Evolutionary conservation across 2,797 vertebrate genomes (phyloP).

Genomic region (Hybognathus amarus): DNA sequence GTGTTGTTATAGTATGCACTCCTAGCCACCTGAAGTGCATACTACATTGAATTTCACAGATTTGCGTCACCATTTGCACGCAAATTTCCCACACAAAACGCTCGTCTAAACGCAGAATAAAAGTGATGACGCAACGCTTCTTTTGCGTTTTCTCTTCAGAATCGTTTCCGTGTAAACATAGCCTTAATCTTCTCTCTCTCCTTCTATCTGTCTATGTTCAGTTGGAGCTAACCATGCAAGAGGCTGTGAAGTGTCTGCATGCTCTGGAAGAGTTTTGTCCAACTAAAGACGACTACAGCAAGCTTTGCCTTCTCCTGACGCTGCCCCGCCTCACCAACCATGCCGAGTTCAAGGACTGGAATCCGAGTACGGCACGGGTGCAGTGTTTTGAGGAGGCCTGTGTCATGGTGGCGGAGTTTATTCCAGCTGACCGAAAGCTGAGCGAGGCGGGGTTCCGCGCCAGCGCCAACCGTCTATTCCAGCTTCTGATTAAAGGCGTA

Average conservation of each 20-base stretch:
- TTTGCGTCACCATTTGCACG: no score
- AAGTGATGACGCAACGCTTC: no score
- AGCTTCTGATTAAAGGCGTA: constrained; percentile 95
- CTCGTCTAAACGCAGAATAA: no score
- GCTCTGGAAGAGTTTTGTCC: constrained; percentile 93
- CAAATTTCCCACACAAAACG: no score
- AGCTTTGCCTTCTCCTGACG: constrained; percentile 94
- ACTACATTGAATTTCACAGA: no score
- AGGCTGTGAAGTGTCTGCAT: constrained; percentile 97
- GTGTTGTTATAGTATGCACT: no score
- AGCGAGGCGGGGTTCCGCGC: constrained; percentile 98
- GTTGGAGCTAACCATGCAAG: constrained; percentile 98
- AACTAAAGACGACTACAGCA: constrained; percentile 97
- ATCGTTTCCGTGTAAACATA: no score
- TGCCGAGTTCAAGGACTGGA: constrained; percentile 99
- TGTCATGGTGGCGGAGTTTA: constrained; percentile 96
- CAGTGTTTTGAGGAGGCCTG: constrained; percentile 98
- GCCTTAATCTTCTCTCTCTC: background rate
- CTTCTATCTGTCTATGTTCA: constrained; percentile 56
- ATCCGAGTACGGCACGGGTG: constrained; percentile 96
- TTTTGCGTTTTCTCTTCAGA: no score
- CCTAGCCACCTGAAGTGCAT: no score
- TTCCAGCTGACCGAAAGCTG: constrained; percentile 95
- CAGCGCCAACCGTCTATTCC: constrained; percentile 92
- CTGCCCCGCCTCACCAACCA: constrained; percentile 97